These are phyloP conservation scores for Andricus quercusramuli DNA, from an alignment of 2,888 invertebrate genomes.

Conservation along the genomic window DNA sequence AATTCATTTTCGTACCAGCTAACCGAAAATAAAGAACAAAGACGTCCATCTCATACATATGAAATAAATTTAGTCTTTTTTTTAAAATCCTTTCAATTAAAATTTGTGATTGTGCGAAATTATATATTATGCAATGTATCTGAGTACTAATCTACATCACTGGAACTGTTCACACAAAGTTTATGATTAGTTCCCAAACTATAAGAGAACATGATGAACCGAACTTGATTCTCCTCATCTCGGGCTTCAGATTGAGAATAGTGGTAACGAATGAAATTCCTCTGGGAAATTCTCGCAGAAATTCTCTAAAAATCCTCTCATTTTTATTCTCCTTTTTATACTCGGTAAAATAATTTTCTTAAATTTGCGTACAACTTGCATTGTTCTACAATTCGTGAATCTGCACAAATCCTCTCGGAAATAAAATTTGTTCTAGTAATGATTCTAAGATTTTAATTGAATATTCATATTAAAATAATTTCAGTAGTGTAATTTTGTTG, in stretches of 20 bases:
- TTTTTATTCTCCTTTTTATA: background rate
- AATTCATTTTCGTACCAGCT: too few relatives aligned
- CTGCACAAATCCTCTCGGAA: background rate
- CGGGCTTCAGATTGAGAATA: slow-evolving; percentile 28
- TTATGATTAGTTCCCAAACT: slow-evolving; percentile 25
- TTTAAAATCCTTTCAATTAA: too few relatives aligned
- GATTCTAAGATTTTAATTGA: background rate
- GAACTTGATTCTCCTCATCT: slow-evolving; percentile 17
- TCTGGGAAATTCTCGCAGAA: slow-evolving; percentile 14
- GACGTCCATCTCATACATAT: background rate
- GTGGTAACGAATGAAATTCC: slow-evolving; percentile 29
- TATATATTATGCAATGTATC: background rate
- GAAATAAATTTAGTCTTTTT: too few relatives aligned
- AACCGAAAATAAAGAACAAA: background rate
- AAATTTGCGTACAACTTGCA: background rate
- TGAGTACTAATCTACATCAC: too few relatives aligned
- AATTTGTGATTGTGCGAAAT: background rate
- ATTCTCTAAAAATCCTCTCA: slow-evolving; percentile 8
- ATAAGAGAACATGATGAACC: slow-evolving; percentile 24
- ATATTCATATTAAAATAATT: too few relatives aligned
- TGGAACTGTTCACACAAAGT: slow-evolving; percentile 17
- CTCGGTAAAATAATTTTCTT: background rate
- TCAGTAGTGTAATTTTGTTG: too few relatives aligned
- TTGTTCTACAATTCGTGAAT: background rate
- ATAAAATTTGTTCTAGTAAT: background rate